phyloP scores from a whole-genome alignment of 2,113 vertebrate genomes.

The Macquaria australasica region DNA sequence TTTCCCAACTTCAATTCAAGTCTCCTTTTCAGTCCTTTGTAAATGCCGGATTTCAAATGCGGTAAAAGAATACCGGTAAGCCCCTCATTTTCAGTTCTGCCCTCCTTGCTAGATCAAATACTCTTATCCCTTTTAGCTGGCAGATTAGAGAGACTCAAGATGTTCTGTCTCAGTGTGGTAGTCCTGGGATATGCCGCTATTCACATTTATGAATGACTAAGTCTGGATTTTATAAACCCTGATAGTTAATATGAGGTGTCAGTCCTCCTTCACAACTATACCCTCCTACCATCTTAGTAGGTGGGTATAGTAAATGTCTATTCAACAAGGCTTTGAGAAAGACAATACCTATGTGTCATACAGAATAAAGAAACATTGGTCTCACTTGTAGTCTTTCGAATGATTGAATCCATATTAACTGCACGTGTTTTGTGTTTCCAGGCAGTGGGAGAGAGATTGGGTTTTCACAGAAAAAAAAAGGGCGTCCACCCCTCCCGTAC shows the following conservation, averaged over 20 bases:
- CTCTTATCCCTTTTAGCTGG: constrained; percentile 73
- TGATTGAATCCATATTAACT: neutral
- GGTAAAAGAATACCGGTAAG: constrained; percentile 55
- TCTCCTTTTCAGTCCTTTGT: constrained; percentile 49
- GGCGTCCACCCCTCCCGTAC: constrained; percentile 3
- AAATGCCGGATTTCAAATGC: constrained; percentile 42
- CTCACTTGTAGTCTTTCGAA: neutral
- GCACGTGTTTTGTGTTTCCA: constrained; percentile 54
- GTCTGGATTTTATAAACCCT: constrained; percentile 8
- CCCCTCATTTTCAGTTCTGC: constrained; percentile 61
- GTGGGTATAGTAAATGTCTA: neutral
- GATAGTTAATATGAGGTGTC: constrained; percentile 14
- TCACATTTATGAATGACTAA: constrained; percentile 56
- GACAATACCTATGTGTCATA: neutral
- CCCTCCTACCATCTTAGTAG: neutral
- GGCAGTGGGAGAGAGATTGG: constrained; percentile 11
- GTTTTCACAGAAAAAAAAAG: constrained; percentile 27
- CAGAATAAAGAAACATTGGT: neutral
- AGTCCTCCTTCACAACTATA: neutral
- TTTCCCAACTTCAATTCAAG: constrained; percentile 28
- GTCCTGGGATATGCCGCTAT: constrained; percentile 43
- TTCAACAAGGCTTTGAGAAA: neutral
- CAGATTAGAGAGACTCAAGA: constrained; percentile 78
- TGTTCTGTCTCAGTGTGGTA: constrained; percentile 63
- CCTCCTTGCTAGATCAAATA: constrained; percentile 69